Evolutionary conservation across 2,797 vertebrate genomes (phyloP).

Genomic region (Phrynocephalus vlangalii): DNA sequence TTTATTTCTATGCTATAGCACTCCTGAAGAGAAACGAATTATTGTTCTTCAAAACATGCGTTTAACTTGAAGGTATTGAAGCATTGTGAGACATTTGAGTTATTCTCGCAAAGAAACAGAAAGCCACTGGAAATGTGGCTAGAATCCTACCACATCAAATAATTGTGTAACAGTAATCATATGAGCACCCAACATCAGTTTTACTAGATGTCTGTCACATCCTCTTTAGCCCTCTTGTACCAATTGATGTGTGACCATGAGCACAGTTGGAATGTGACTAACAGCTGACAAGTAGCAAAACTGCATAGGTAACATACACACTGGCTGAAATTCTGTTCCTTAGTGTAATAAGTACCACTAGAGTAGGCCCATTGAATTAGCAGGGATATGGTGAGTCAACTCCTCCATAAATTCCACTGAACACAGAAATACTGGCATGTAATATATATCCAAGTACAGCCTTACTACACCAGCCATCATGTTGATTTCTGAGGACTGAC

Average conservation of each 20-base stretch:
- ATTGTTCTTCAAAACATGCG: background rate
- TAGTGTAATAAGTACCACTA: no score
- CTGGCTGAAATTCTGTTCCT: no score
- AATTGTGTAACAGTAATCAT: no score
- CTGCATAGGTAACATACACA: no score
- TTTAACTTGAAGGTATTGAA: conserved; percentile 31
- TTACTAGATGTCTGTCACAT: no score
- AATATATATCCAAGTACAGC: background rate
- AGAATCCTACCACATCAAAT: no score
- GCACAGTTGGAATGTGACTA: no score
- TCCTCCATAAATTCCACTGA: background rate
- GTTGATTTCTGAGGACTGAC: conserved; percentile 17
- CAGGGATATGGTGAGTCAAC: no score
- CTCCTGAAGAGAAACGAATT: background rate
- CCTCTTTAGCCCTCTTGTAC: no score
- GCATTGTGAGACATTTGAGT: conserved; percentile 7
- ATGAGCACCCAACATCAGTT: no score
- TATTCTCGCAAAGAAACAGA: conserved; percentile 6
- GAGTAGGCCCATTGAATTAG: no score
- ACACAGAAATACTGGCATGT: background rate
- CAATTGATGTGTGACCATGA: background rate
- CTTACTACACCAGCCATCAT: background rate
- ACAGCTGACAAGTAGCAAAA: no score
- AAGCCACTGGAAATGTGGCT: background rate
- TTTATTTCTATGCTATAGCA: conserved; percentile 4